Evolutionary conservation across 1,140 invertebrate genomes (phyloP), one percentile per base, ranked within the genome.

Genomic region (Drosophila kohkoa): DNA sequence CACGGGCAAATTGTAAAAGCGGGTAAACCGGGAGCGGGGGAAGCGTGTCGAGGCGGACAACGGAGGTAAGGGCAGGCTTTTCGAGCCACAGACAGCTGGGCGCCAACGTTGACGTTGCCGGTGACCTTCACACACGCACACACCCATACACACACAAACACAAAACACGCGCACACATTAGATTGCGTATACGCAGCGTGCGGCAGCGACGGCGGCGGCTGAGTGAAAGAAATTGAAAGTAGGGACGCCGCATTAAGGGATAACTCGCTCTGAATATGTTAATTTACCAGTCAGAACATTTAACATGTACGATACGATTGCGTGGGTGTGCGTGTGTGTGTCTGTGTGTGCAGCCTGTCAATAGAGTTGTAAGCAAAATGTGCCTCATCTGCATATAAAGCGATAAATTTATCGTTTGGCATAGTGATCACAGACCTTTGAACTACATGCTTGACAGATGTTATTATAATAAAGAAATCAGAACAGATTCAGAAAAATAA

Each of bases 181-280:
- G 30, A 45, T 64, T 64, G 60, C 68, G 73, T 70, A 75, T 75
- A 71, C 73, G 73, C 46, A 49, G 48, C 54, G 46, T 64, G 67
- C 46, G 52, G 35, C 60, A 46, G 46, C n/a, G 38, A 25, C 35
- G 8, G 35, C 20, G 25, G 11, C 3, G 11, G 41, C 54, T 16
- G 25, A 73, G 32, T 16, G 3, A 51, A 59, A 57, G 58, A 54
- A 75, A 71, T 52, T 52, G 67, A 71, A 75, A 71, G 73, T 48
- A 64, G 67, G 35, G 35, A 52, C 13, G 43, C 4, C 68, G 60
- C 68, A 75, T 75, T 71, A 71, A 75, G 73, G 54, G 52, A 71
- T 75, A 75, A 75, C 73, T 75, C 54, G 59, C 73, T 65, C 30
- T n/a, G 55, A 75, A 71, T 75, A 75, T 75, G 67, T 71, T 75